Evolutionary conservation across 1,140 invertebrate species (phyloP).

Genomic region (Sinella curviseta): DNA sequence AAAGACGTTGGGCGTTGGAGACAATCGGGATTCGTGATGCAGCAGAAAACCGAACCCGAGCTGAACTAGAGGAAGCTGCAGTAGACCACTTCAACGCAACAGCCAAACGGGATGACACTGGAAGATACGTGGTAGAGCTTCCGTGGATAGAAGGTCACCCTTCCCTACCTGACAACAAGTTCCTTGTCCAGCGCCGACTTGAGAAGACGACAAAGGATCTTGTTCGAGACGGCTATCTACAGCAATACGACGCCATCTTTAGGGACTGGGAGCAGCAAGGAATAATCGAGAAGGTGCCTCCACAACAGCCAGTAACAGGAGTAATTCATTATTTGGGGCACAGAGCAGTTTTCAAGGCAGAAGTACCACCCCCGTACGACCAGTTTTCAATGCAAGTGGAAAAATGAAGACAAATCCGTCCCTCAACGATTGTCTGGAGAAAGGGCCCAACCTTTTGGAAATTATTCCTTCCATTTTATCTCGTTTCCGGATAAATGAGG

Average conservation of each 20-base stretch:
- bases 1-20: neutral
- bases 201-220: constrained; percentile 33
- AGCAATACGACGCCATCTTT: constrained; percentile 33
- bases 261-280: constrained; percentile 43
- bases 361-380: constrained; percentile 43
- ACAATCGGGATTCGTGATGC: neutral
- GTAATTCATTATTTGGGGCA: constrained; percentile 27
- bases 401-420: constrained; percentile 49
- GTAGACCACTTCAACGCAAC: neutral
- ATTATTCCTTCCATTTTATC: constrained; percentile 52
- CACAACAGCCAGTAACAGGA: neutral
- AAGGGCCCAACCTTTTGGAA: constrained; percentile 54
- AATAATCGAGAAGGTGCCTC: constrained; percentile 33
- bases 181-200: constrained; percentile 18
- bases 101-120: neutral
- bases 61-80: neutral
- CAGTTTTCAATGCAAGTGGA: constrained; percentile 48
- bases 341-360: constrained; percentile 21
- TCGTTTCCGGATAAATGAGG: constrained; percentile 52
- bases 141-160: constrained; percentile 33
- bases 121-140: constrained; percentile 28
- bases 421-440: constrained; percentile 54
- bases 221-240: neutral
- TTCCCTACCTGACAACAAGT: constrained; percentile 30
- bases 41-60: neutral